Conservation (phyloP, 2,797 vertebrate genomes). For the Sphenodon punctatus region DNA sequence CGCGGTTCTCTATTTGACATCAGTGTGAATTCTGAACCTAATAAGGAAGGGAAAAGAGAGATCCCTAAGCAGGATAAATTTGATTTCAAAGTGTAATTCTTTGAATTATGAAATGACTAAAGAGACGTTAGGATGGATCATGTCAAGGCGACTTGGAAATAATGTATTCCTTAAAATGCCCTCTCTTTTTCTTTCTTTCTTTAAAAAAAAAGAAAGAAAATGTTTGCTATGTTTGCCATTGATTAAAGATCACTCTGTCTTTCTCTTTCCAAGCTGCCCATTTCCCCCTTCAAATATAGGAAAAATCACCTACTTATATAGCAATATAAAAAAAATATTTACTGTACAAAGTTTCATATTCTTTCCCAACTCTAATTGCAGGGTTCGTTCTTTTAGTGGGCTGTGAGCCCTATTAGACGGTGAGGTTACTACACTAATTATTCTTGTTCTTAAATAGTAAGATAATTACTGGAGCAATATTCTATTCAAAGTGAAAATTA, state of each 20-base stretch:
- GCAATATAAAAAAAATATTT: conserved; percentile 25
- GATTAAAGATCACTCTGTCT: neutral
- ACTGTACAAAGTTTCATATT: conserved; percentile 23
- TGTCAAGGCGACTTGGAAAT: neutral
- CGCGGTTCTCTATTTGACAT: neutral
- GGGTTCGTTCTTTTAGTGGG: neutral
- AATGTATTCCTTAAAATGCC: neutral
- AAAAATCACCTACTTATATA: conserved; percentile 3
- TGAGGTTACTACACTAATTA: conserved; percentile 50
- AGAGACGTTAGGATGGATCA: neutral
- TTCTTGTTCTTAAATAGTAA: conserved; percentile 57
- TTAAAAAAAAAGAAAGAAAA: neutral
- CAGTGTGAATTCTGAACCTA: neutral
- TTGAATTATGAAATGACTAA: neutral
- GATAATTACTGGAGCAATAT: conserved; percentile 53
- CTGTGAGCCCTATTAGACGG: conserved; percentile 1
- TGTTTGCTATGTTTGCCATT: neutral
- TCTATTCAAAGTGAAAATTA: conserved; percentile 66
- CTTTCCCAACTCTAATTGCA: conserved; percentile 15
- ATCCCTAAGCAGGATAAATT: neutral
- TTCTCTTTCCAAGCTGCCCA: neutral
- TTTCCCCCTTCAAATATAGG: neutral
- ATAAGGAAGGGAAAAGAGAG: neutral
- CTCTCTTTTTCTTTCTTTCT: neutral
- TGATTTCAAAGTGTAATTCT: neutral